These are phyloP conservation scores for Gorsachius goisagi DNA, from an alignment of 2,113 vertebrate species.

Conservation along the genomic window DNA sequence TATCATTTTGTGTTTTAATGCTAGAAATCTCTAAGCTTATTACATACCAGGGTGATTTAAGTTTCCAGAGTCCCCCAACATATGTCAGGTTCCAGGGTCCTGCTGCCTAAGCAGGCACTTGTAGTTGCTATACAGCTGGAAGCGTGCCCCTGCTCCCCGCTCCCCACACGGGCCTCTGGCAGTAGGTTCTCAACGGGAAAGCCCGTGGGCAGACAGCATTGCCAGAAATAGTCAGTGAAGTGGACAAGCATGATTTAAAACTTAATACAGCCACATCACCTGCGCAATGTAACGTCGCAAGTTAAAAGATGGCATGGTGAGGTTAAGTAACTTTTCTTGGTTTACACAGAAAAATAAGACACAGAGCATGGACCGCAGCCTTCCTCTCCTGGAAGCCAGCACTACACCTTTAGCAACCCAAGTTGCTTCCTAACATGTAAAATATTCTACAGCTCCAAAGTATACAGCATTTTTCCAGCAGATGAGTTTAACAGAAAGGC, in stretches of 20 bases:
- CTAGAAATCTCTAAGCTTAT: background rate
- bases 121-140: background rate
- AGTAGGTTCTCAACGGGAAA: background rate
- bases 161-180: background rate
- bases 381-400: background rate
- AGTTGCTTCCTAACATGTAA: background rate
- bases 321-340: background rate
- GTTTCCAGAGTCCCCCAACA: background rate
- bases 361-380: background rate
- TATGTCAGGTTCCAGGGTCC: background rate
- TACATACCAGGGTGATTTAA: background rate
- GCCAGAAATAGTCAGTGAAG: slow-evolving; percentile 2
- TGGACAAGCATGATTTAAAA: background rate
- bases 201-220: background rate
- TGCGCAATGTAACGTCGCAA: background rate
- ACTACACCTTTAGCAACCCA: background rate
- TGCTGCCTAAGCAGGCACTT: background rate
- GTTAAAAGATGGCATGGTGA: background rate
- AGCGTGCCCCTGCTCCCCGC: background rate
- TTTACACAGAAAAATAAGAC: background rate
- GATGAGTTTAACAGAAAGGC: slow-evolving; percentile 10
- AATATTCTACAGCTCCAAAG: background rate
- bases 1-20: background rate
- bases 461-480: background rate
- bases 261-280: background rate